Percentiles rank a stretch among this genome's conserved stretches.
Conservation (phyloP, 2,888 invertebrate genomes). For the Drepana falcataria region DNA sequence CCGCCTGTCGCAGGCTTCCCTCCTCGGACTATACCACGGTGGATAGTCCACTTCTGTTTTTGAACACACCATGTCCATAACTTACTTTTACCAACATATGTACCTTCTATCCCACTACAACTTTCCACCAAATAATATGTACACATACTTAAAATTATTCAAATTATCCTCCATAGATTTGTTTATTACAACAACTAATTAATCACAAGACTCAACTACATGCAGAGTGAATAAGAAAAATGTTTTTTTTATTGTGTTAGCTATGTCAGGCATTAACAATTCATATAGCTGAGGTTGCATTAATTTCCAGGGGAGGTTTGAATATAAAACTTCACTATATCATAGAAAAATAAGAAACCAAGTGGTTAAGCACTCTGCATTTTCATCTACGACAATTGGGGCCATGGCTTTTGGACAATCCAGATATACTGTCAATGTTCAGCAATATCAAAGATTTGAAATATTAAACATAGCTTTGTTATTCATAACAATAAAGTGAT, state of each 20-base stretch:
- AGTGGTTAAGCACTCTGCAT: slow-evolving; percentile 58
- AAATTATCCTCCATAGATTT: slow-evolving; percentile 5
- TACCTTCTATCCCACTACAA: slow-evolving; percentile 9
- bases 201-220: slow-evolving; percentile 19
- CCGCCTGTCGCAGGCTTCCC: slow-evolving; percentile 78
- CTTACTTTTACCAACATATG: slow-evolving; percentile 15
- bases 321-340: too few relatives aligned
- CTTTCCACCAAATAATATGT: slow-evolving; percentile 18
- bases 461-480: slow-evolving; percentile 5
- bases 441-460: slow-evolving; percentile 1
- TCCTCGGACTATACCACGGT: slow-evolving; percentile 88
- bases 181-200: slow-evolving; percentile 12
- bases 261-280: slow-evolving; percentile 6
- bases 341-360: background rate
- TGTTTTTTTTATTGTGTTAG: slow-evolving; percentile 5
- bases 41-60: slow-evolving; percentile 88
- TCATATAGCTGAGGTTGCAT: background rate
- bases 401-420: slow-evolving; percentile 62
- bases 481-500: slow-evolving; percentile 3
- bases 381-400: slow-evolving; percentile 47
- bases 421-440: slow-evolving; percentile 54
- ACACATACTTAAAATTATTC: slow-evolving; percentile 3
- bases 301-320: too few relatives aligned
- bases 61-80: slow-evolving; percentile 48
- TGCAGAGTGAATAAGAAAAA: slow-evolving; percentile 38